Conservation (phyloP, 2,888 invertebrate species). For the Margaritifera margaritifera region DNA sequence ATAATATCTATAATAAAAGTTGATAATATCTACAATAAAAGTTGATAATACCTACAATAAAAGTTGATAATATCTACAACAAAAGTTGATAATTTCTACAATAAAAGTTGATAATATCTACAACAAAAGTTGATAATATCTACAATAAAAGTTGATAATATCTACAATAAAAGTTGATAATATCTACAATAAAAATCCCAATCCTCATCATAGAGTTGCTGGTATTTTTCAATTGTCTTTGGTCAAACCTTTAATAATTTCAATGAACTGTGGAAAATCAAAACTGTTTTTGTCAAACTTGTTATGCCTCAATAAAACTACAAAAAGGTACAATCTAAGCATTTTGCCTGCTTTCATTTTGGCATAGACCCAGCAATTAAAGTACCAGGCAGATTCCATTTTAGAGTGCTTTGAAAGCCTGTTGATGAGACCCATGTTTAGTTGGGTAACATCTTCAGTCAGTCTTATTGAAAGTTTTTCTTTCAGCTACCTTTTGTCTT, state of each 20-base stretch:
- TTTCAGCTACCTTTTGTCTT: too few relatives aligned
- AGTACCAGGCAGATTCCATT: too few relatives aligned
- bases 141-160: background rate
- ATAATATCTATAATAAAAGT: background rate
- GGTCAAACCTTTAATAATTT: background rate
- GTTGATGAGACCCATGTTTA: too few relatives aligned
- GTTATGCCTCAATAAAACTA: too few relatives aligned
- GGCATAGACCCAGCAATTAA: too few relatives aligned
- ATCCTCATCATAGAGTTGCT: background rate
- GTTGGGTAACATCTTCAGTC: too few relatives aligned
- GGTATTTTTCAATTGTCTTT: too few relatives aligned
- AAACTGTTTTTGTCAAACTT: background rate
- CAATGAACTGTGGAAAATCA: background rate
- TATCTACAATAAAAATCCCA: background rate
- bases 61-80: background rate
- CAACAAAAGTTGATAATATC: background rate
- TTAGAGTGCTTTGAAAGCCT: too few relatives aligned
- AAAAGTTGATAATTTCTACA: background rate
- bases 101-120: too few relatives aligned
- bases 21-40: background rate
- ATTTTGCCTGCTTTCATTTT: too few relatives aligned
- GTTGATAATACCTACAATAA: background rate
- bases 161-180: background rate
- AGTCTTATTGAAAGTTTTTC: too few relatives aligned
- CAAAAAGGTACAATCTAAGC: too few relatives aligned